Base-by-base conservation (phyloP, 2,113 vertebrate genomes). In the Agapornis roseicollis region DNA sequence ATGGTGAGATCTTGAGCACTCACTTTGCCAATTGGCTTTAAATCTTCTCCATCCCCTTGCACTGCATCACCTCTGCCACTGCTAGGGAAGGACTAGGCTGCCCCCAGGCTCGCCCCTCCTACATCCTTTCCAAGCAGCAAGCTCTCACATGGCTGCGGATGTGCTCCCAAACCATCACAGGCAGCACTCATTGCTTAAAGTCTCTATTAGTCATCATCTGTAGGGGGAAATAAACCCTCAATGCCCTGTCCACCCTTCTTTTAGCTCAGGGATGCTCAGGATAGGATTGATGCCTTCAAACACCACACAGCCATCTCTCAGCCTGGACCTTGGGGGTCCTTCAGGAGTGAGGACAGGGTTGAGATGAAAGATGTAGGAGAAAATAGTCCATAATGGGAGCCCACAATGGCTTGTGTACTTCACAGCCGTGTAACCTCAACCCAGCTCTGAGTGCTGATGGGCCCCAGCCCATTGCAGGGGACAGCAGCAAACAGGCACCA, bases 1-100 rank as follows among this genome's bases (percentile, higher is more conserved):
- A 2, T 3, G 3, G 22, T 10, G 17, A 93, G 70, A 70, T 17
- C 3, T 17, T 1, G 0, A 71, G 42, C 0, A 0, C 28, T 83
- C 29, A 28, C 10, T 92, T 70, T 92, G 55, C 33, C 60, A 69
- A 77, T 71, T 13, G 12, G 68, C 17, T 90, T 73, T 80, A 80
- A 77, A 41, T 18, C 55, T 86, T 77, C 31, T 25, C 37, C 24
- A 10, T 65, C 10, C 11, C 46, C 53, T 73, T 2, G 0, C 27
- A 28, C 31, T 64, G 39, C 35, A 42, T 52, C 44, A 41, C 53
- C 72, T 70, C 71, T 80, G 50, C n/a, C 50, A 41, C 29, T 28
- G 61, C 29, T 0, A 0, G 47, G 23, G 13, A 91, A 10, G 60
- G 35, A 73, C 24, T 31, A 29, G 28, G 16, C 28, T 19, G 28